phyloP scores from a whole-genome alignment of 1,140 invertebrate species.

The Gryon sp. region DNA sequence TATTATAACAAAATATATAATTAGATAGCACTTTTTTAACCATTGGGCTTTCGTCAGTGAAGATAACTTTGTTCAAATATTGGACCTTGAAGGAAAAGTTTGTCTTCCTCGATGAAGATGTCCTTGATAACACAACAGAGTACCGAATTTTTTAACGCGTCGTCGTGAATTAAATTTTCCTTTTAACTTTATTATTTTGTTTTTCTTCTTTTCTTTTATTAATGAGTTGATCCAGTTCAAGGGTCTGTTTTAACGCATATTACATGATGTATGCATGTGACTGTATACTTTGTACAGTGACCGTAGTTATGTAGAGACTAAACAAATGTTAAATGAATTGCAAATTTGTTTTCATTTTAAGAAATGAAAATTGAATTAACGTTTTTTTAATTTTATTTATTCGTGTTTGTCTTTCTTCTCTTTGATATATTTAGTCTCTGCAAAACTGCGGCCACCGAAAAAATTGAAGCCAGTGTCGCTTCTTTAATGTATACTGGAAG shows the following conservation, averaged over 20 bases:
- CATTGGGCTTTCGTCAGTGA: constrained; percentile 58
- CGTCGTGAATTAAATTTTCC: constrained; percentile 28
- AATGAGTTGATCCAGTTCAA: constrained; percentile 4
- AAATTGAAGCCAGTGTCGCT: constrained; percentile 24
- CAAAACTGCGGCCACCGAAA: constrained; percentile 21
- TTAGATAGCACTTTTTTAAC: constrained; percentile 14
- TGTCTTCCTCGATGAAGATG: constrained; percentile 14
- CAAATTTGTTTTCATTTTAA: too few relatives aligned
- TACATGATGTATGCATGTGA: constrained; percentile 72
- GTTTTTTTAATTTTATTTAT: too few relatives aligned
- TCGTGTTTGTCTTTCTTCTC: too few relatives aligned
- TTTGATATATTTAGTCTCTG: constrained; percentile 8
- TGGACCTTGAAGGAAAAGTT: neutral
- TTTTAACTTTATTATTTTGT: neutral
- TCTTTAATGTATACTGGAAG: constrained; percentile 56
- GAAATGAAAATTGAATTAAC: too few relatives aligned
- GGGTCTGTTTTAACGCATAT: constrained; percentile 45
- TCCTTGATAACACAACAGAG: constrained; percentile 1
- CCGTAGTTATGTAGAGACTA: too few relatives aligned
- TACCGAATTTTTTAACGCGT: constrained; percentile 24
- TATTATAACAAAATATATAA: constrained; percentile 22
- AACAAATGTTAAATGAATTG: too few relatives aligned
- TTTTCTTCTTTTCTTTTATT: constrained; percentile 35
- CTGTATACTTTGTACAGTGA: constrained; percentile 59
- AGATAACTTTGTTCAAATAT: too few relatives aligned